Conservation (phyloP, 1,140 invertebrate genomes). For the Doryteuthis pealeii region DNA sequence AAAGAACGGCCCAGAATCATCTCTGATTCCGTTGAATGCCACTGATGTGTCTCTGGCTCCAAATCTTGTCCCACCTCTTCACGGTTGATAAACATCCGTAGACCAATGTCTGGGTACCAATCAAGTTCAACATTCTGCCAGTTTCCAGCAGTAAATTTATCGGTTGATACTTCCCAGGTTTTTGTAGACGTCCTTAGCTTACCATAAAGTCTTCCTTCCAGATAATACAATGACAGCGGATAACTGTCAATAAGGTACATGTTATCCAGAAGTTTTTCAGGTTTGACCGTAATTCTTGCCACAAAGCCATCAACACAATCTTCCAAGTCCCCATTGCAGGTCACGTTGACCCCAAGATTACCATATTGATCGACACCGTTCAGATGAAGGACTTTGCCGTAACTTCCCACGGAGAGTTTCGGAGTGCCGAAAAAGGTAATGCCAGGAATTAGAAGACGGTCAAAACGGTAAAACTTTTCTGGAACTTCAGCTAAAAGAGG, state of each 20-base stretch:
- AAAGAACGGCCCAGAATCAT: constrained; percentile 46
- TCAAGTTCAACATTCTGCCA: constrained; percentile 49
- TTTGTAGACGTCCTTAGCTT: constrained; percentile 43
- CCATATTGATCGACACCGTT: constrained; percentile 49
- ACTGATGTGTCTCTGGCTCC: constrained; percentile 30
- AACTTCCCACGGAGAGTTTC: constrained; percentile 25
- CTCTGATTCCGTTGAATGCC: constrained; percentile 29
- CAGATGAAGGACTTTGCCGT: constrained; percentile 34
- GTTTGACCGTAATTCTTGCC: constrained; percentile 38
- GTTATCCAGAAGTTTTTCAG: constrained; percentile 39
- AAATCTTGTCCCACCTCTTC: constrained; percentile 38
- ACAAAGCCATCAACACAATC: constrained; percentile 50
- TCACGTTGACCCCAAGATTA: constrained; percentile 44
- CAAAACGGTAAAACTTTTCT: not conserved
- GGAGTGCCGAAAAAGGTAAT: constrained; percentile 35
- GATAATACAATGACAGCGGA: constrained; percentile 51
- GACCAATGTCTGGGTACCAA: constrained; percentile 49
- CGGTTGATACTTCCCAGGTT: constrained; percentile 43
- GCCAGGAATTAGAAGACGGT: not conserved
- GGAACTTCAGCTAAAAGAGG: not conserved
- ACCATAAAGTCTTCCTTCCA: constrained; percentile 44
- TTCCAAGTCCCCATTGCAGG: constrained; percentile 46
- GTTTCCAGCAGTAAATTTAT: constrained; percentile 35
- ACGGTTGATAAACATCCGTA: constrained; percentile 49
- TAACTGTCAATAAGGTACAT: constrained; percentile 53